These are phyloP conservation scores for Streblospio benedicti DNA, from an alignment of 1,140 invertebrate genomes.

Conservation along the genomic window DNA sequence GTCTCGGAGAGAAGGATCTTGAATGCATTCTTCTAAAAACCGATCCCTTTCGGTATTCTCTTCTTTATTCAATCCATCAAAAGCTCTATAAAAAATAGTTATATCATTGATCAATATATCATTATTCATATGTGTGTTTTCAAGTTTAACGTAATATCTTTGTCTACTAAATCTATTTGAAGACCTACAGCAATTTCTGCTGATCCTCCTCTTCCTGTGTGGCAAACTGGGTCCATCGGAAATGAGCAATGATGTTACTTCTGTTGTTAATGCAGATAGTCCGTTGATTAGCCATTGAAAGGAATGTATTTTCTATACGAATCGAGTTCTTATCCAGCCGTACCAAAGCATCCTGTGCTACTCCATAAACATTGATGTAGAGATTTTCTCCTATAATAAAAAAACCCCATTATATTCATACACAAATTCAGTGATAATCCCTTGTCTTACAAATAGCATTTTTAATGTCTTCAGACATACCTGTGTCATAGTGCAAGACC, in stretches of 20 bases:
- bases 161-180: background rate
- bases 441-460: too few relatives aligned
- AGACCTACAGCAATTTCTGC: slow-evolving; percentile 35
- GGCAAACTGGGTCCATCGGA: slow-evolving; percentile 44
- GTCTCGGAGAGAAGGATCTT: slow-evolving; percentile 40
- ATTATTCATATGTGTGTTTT: too few relatives aligned
- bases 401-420: too few relatives aligned
- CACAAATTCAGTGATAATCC: too few relatives aligned
- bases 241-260: slow-evolving; percentile 43
- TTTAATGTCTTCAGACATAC: too few relatives aligned
- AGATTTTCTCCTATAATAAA: slow-evolving; percentile 39
- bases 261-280: slow-evolving; percentile 42
- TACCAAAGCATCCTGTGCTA: slow-evolving; percentile 42
- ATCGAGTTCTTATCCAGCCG: slow-evolving; percentile 46
- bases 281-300: slow-evolving; percentile 46
- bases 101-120: background rate
- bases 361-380: slow-evolving; percentile 39
- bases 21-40: slow-evolving; percentile 40
- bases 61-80: slow-evolving; percentile 23
- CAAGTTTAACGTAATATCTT: background rate
- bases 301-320: slow-evolving; percentile 44
- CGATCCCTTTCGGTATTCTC: slow-evolving; percentile 38
- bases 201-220: slow-evolving; percentile 43
- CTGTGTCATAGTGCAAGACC: slow-evolving; percentile 41
- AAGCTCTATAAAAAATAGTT: slow-evolving; percentile 17